These are phyloP conservation scores for Zoanthus solanderi DNA, from an alignment of 92 coral and sea anemone genomes.

Conservation along the genomic window DNA sequence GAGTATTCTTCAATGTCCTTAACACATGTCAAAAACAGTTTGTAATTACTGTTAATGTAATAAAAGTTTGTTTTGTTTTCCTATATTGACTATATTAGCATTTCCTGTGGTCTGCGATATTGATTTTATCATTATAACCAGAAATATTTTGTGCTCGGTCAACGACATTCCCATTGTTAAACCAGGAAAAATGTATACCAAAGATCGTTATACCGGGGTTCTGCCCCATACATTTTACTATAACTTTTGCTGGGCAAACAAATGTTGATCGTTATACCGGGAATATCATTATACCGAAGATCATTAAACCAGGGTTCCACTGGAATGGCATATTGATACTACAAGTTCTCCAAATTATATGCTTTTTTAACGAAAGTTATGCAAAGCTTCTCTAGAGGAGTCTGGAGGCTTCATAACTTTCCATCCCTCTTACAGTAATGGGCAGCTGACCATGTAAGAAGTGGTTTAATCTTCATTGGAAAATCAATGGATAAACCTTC, in stretches of 20 bases:
- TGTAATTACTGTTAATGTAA: background rate
- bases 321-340: background rate
- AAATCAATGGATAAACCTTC: constrained; percentile 66
- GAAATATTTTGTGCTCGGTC: background rate
- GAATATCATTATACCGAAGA: too few species aligned
- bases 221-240: too few species aligned
- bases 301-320: too few species aligned
- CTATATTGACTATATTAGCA: background rate
- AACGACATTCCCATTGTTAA: background rate
- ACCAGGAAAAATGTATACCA: too few species aligned
- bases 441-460: constrained; percentile 35
- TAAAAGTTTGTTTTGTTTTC: background rate
- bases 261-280: too few species aligned
- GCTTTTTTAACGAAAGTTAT: constrained; percentile 41
- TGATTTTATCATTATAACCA: background rate
- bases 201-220: too few species aligned
- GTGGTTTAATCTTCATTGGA: constrained; percentile 40
- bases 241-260: too few species aligned
- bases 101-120: too few species aligned
- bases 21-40: background rate
- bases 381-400: constrained; percentile 61
- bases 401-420: constrained; percentile 38
- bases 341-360: constrained; percentile 21
- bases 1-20: background rate
- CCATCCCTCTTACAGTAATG: background rate